Percentiles rank a stretch among this genome's conserved stretches.
phyloP scores from a whole-genome alignment of 2,888 invertebrate species.

The Julus scanicus region DNA sequence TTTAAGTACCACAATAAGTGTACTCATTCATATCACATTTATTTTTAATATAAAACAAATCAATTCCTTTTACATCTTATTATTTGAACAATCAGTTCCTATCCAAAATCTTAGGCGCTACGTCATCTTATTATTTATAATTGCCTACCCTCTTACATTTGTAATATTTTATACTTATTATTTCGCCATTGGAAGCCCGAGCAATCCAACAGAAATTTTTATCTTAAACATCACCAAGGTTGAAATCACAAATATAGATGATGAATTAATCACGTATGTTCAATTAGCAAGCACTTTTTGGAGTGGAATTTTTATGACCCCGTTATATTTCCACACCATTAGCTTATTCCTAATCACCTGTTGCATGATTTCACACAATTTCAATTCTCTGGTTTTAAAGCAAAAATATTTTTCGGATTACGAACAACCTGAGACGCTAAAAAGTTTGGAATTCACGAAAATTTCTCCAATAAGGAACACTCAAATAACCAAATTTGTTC shows the following conservation, averaged over 20 bases:
- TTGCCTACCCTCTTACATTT: neutral
- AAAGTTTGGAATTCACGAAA: neutral
- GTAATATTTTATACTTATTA: neutral
- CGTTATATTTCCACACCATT: constrained; percentile 41
- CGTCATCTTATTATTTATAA: neutral
- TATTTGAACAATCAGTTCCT: neutral
- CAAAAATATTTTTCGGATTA: neutral
- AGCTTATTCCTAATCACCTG: constrained; percentile 34
- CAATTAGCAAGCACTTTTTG: neutral
- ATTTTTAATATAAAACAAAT: neutral
- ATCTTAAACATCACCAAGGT: neutral
- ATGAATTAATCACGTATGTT: neutral
- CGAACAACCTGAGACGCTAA: neutral
- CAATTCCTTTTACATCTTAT: neutral
- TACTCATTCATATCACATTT: neutral
- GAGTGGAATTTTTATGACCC: neutral
- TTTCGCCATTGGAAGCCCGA: neutral
- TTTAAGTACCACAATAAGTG: neutral
- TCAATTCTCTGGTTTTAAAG: neutral
- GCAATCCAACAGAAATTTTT: neutral
- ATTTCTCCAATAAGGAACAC: neutral
- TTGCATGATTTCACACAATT: constrained; percentile 14
- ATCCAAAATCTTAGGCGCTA: neutral
- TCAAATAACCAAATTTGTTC: constrained; percentile 29
- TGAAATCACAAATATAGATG: neutral